These are phyloP conservation scores for Forpus xanthops DNA, from an alignment of 2,797 vertebrate species.

Conservation along the genomic window DNA sequence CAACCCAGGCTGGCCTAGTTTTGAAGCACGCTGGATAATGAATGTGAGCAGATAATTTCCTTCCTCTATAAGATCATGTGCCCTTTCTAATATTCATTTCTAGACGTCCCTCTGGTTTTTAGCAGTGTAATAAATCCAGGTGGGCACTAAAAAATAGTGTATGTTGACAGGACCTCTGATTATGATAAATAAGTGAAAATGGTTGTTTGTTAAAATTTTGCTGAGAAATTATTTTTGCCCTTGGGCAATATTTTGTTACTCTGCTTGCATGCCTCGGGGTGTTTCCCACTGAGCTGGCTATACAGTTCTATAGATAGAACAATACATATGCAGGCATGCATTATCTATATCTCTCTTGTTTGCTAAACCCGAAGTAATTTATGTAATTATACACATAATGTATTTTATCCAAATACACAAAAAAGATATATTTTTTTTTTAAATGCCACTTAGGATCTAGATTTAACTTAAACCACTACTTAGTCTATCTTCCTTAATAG, in stretches of 20 bases:
- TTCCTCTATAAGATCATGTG: not conserved
- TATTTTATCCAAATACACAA: constrained; percentile 80
- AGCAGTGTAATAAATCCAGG: not conserved
- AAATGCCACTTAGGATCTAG: constrained; percentile 77
- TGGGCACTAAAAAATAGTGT: not conserved
- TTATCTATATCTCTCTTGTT: constrained; percentile 65
- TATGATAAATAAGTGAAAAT: not conserved
- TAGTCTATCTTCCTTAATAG: constrained; percentile 81
- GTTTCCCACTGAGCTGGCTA: not conserved
- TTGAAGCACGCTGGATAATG: not conserved
- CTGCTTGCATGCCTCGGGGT: not conserved
- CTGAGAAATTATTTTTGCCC: not conserved
- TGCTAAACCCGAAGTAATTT: constrained; percentile 71
- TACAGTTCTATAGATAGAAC: not conserved
- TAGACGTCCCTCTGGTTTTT: not conserved
- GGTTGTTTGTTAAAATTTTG: not conserved
- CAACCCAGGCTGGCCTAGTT: not conserved
- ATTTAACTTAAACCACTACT: constrained; percentile 81
- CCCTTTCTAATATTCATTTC: not conserved
- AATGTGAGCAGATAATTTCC: not conserved
- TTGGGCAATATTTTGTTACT: not conserved
- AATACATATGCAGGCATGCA: not conserved
- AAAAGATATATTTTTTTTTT: constrained; percentile 69
- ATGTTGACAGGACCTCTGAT: not conserved
- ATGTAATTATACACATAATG: constrained; percentile 75